Base-by-base conservation (phyloP, 2,797 vertebrate species). In the Lagorchestes hirsutus region DNA sequence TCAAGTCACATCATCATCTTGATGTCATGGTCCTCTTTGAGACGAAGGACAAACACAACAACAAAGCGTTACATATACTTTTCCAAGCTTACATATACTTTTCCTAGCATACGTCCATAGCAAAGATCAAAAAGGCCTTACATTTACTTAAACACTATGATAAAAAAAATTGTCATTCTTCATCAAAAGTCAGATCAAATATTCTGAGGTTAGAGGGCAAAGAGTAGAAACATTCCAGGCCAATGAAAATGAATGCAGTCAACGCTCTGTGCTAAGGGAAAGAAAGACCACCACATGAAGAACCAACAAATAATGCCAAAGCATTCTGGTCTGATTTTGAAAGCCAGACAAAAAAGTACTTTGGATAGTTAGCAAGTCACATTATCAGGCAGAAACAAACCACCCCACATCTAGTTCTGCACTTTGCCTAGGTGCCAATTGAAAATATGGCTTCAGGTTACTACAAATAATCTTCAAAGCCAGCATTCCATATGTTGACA, bases 121-220 rank as follows among this genome's bases (percentile, higher is more conserved):
- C 14, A n/a, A 93, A 96, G 90, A 10, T n/a, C 90, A 91, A 93
- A 31, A 92, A 95, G 90, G 13, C 29, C 13, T 3, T 92, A 24
- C 90, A 92, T 55, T 59, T 62, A 62, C 29, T 14, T 57, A 55
- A 95, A 67, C 9, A 95, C 74, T 91, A 92, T 1, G 87, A 91
- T 54, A 4, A 57, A 82, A 59, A 58, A 93, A 57, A 5, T 0
- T 22, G 3, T 34, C 14, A 62, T 62, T 54, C 52, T 62, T 58
- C 54, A 90, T 94, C 59, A 93, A 93, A 96, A 95, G 57, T 90
- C 91, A 93, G 93, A 58, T 55, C 92, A 92, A 90, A 92, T 74
- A 18, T 4, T 34, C 31, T 62, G 59, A 62, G 18, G 31, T 62
- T 62, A 62, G 59, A 34, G 31, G 12, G 34, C 29, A 62, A 11